phyloP scores from a whole-genome alignment of 2,888 invertebrate species.

The Lithophane leautieri region DNA sequence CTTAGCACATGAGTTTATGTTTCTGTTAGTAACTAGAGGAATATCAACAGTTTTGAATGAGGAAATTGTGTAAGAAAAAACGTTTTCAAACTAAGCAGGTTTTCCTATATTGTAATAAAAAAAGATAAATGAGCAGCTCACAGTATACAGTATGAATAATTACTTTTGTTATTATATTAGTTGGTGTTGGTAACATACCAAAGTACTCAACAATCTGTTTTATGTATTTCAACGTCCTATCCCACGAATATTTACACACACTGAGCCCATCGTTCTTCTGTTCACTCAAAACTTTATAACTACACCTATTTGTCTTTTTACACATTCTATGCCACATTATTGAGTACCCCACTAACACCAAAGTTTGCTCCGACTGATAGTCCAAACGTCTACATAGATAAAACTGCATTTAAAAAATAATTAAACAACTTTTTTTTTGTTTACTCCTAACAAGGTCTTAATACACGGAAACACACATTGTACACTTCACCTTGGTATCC shows the following conservation, averaged over 20 bases:
- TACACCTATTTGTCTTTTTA: slow-evolving; percentile 69
- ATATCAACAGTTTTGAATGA: slow-evolving; percentile 9
- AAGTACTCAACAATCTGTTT: slow-evolving; percentile 77
- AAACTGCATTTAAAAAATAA: slow-evolving; percentile 53
- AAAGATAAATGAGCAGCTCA: background rate
- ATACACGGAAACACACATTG: slow-evolving; percentile 54
- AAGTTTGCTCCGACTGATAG: slow-evolving; percentile 36
- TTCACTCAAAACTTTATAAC: slow-evolving; percentile 70
- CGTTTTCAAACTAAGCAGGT: background rate
- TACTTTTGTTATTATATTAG: slow-evolving; percentile 5
- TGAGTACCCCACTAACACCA: slow-evolving; percentile 43
- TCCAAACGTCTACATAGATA: slow-evolving; percentile 54
- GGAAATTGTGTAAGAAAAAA: slow-evolving; percentile 8
- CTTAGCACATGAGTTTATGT: slow-evolving; percentile 35
- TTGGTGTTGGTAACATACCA: slow-evolving; percentile 75
- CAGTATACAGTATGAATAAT: background rate
- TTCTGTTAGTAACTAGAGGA: slow-evolving; percentile 23
- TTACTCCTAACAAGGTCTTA: slow-evolving; percentile 52
- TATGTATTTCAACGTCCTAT: slow-evolving; percentile 70
- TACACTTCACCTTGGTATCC: slow-evolving; percentile 54
- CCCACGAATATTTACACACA: slow-evolving; percentile 67
- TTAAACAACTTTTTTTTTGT: slow-evolving; percentile 46
- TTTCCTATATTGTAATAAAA: slow-evolving; percentile 1
- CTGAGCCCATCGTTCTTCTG: slow-evolving; percentile 62
- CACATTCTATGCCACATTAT: slow-evolving; percentile 78